Base-by-base conservation (phyloP, 1,140 invertebrate species). In the Caenorhabditis inopinata region DNA sequence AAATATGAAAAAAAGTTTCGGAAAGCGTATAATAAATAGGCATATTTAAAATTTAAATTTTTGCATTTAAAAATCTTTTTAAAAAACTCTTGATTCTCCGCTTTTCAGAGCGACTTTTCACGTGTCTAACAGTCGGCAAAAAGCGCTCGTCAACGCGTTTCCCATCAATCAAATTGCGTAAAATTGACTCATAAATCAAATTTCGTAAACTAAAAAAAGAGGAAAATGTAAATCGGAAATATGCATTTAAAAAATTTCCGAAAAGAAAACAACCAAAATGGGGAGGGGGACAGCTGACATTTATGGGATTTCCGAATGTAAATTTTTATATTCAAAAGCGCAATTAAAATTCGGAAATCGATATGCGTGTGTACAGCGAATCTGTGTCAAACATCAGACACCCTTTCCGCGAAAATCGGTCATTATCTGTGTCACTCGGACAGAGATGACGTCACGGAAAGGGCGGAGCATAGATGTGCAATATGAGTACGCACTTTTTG, bases 151-250 rank as follows among this genome's bases (percentile, higher is more conserved):
- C 58, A 68, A 68, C 27, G 29, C 58, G n/a, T 21, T 38, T 68
- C 29, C 58, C 58, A 68, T 68, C 58, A 68, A 68, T 68, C 58
- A 68, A 38, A 38, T 7, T 38, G 25, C 25, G 32, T 14, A 12
- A 38, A 68, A 68, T 68, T 68, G 58, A 32, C 58, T 68, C 58
- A 42, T 68, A 68, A 68, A 68, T 68, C 58, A 68, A 68, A 68
- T 9, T n/a, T 25, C 53, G 53, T 16, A 68, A 68, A 68, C 58
- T 38, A 42, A 68, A 68, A 68, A 38, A 29, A 68, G 38, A 23
- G 21, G n/a, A 68, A 68, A 16, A 21, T 58, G 38, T 7, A 42
- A 42, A 42, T 42, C 11, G 49, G 21, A 25, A 53, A 9, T 23
- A 25, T 23, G 49, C 1, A 21, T 18, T 18, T 48, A 25, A 18